Base-by-base conservation (phyloP, 2,113 vertebrate genomes). In the Tragelaphus strepsiceros region DNA sequence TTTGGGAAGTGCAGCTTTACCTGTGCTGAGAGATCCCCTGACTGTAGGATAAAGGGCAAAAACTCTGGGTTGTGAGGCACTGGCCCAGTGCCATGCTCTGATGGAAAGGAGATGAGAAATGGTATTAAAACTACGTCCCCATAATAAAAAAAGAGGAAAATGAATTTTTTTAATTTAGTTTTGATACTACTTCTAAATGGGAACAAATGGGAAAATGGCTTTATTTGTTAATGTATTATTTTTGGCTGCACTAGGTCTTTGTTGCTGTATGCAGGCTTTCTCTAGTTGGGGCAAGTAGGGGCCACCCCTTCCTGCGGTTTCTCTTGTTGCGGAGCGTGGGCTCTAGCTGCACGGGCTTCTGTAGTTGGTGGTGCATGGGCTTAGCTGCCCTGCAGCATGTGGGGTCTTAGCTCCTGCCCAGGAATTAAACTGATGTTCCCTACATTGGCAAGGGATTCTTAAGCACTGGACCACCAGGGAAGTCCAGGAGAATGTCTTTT, bases 301-400 rank as follows among this genome's bases (percentile, higher is more conserved):
- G n/a, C 67, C n/a, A 71, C 67, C 39, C 30, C 62, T 64, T n/a
- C 32, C 32, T 22, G 67, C 5, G 2, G n/a, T 39, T 22, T 71
- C 67, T 39, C 19, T 22, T 71, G 5, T 22, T 39, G 67, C 0
- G 1, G 67, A 71, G 67, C 2, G 10, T 71, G 67, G 19, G n/a
- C 2, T 39, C n/a, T 71, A 71, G n/a, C n/a, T 39, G 19, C 19
- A 39, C 0, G 0, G n/a, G n/a, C 10, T 22, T 71, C 67, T 21
- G 2, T 35, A 71, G 19, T 12, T 39, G n/a, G n/a, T 71, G 67
- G 67, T 71, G 19, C 67, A 22, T 1, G 2, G 67, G n/a, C 19
- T 71, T 35, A 71, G 67, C 19, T 71, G 67, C 67, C 67, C 67
- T 71, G 67, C 4, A 35, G 67, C 67, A 71, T 6, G 67, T 71